A percentile compares a stretch with the other conserved stretches of the same genome.
Conservation (phyloP, 2,888 invertebrate genomes). For the Nomada ferruginata region DNA sequence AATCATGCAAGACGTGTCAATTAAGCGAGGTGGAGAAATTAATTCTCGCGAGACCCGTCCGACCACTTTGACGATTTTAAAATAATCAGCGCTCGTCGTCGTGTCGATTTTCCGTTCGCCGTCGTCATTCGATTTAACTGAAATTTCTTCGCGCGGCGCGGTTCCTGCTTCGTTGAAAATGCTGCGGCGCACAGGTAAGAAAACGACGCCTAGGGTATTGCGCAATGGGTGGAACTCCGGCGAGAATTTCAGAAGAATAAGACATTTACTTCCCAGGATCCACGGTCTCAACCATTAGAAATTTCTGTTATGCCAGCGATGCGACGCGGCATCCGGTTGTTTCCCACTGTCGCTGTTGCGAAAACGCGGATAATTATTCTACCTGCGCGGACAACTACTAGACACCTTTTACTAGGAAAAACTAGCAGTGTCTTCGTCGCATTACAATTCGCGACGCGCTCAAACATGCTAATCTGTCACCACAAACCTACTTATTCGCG, state of each 20-base stretch:
- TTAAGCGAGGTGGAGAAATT: conserved; percentile 20
- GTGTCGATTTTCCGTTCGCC: conserved; percentile 1
- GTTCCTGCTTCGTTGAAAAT: conserved; percentile 3
- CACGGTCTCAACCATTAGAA: conserved; percentile 54
- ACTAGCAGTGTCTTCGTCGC: conserved; percentile 14
- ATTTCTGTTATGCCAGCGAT: conserved; percentile 66
- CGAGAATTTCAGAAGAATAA: conserved; percentile 42
- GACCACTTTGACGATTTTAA: conserved; percentile 25
- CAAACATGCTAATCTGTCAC: conserved; percentile 13
- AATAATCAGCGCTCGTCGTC: conserved; percentile 7
- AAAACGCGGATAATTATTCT: conserved; percentile 63
- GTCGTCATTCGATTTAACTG: not conserved
- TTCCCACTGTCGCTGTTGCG: conserved; percentile 60
- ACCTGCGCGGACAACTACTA: conserved; percentile 33
- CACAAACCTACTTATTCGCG: not conserved
- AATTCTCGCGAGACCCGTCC: conserved; percentile 36
- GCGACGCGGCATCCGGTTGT: conserved; percentile 68
- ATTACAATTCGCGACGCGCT: conserved; percentile 23
- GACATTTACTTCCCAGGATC: conserved; percentile 56
- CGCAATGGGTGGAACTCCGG: not conserved
- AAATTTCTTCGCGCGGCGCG: not conserved
- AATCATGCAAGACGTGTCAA: conserved; percentile 35
- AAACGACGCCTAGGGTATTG: not conserved
- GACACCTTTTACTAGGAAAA: conserved; percentile 44
- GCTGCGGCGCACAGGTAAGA: not conserved